Conservation (phyloP, 2,113 vertebrate genomes). For the Eptesicus fuscus region DNA sequence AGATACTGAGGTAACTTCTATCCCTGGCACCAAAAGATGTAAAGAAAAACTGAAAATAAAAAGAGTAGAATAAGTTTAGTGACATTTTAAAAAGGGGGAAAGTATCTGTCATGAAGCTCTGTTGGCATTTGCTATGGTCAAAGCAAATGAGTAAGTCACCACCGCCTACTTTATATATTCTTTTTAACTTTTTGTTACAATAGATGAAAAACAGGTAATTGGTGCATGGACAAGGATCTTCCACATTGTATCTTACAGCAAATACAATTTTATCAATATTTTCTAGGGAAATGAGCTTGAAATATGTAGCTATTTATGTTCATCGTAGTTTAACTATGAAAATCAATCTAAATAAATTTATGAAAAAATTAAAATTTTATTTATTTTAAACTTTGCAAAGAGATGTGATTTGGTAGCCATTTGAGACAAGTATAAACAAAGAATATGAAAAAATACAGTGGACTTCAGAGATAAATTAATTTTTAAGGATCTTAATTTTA, state of each 20-base stretch:
- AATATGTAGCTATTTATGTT: conserved; percentile 33
- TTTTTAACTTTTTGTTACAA: background rate
- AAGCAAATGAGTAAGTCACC: background rate
- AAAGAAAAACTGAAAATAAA: conserved; percentile 89
- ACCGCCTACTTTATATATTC: background rate
- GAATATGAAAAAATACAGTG: background rate
- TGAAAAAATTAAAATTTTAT: background rate
- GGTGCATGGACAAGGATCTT: background rate
- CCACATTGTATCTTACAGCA: background rate
- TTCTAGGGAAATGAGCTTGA: background rate
- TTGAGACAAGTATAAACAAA: conserved; percentile 3
- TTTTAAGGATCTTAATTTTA: conserved; percentile 32
- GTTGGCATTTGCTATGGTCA: background rate
- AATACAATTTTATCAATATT: background rate
- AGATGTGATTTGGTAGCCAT: background rate
- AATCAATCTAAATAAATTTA: conserved; percentile 21
- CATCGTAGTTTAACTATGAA: background rate
- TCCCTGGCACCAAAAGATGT: conserved; percentile 93
- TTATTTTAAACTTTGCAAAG: conserved; percentile 27
- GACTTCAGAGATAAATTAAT: background rate
- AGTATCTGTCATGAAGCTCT: background rate
- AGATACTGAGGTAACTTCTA: conserved; percentile 91
- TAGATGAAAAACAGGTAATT: background rate
- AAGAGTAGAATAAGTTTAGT: conserved; percentile 37
- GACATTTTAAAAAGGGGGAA: background rate